phyloP scores from a whole-genome alignment of 2,888 invertebrate genomes.

The Xanthia togata region DNA sequence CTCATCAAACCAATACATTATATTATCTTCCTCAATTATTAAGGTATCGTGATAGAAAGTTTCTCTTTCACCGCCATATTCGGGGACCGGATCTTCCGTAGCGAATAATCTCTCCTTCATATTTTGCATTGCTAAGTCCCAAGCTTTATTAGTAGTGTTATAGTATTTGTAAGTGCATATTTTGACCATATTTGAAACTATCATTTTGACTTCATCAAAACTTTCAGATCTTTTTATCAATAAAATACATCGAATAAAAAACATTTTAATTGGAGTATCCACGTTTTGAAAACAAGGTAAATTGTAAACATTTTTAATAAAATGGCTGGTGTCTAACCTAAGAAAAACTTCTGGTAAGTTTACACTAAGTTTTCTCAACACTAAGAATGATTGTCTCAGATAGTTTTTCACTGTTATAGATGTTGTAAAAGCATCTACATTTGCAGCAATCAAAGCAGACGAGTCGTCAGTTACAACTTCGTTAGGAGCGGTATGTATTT shows the following conservation, averaged over 20 bases:
- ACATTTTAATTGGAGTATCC: slow-evolving; percentile 39
- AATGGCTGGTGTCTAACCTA: slow-evolving; percentile 31
- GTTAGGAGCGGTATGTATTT: slow-evolving; percentile 35
- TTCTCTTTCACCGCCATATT: slow-evolving; percentile 44
- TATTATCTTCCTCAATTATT: slow-evolving; percentile 44
- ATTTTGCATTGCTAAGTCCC: slow-evolving; percentile 42
- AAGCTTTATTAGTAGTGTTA: slow-evolving; percentile 45
- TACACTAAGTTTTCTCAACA: slow-evolving; percentile 37
- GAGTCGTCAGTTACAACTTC: slow-evolving; percentile 45
- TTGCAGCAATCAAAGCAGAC: slow-evolving; percentile 38
- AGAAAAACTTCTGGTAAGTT: slow-evolving; percentile 34
- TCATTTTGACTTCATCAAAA: slow-evolving; percentile 37
- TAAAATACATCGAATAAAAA: slow-evolving; percentile 45
- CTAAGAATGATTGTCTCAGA: slow-evolving; percentile 39
- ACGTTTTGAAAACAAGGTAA: slow-evolving; percentile 41
- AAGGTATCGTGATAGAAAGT: slow-evolving; percentile 43
- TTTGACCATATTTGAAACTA: slow-evolving; percentile 39
- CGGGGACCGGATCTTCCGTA: slow-evolving; percentile 43
- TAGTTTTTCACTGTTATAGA: slow-evolving; percentile 35
- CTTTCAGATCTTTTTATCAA: slow-evolving; percentile 42
- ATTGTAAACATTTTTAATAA: slow-evolving; percentile 39
- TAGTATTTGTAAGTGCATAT: slow-evolving; percentile 48
- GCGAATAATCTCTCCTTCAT: slow-evolving; percentile 38
- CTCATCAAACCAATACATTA: slow-evolving; percentile 44
- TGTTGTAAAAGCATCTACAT: slow-evolving; percentile 37